Percentiles rank a stretch among this genome's conserved stretches.
Evolutionary conservation across 1,140 invertebrate genomes (phyloP).

Genomic region (Ctenoplectra terminalis): DNA sequence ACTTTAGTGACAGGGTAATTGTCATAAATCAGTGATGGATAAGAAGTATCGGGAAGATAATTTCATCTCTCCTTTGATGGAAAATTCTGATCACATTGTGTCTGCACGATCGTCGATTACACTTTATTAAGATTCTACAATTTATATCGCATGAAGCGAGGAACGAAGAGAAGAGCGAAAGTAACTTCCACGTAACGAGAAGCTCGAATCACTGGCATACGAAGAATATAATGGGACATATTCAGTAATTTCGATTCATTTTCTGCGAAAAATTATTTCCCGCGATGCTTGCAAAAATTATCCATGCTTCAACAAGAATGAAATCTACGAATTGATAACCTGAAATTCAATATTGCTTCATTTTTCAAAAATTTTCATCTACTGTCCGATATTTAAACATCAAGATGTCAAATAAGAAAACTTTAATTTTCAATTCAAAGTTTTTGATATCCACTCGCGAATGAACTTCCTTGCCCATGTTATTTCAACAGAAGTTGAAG

Average conservation of each 20-base stretch:
- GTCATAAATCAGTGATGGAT: neutral
- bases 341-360: neutral
- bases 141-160: neutral
- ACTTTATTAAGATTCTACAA: neutral
- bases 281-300: no score
- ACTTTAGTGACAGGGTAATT: neutral
- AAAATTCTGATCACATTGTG: neutral
- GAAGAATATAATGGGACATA: neutral
- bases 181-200: neutral
- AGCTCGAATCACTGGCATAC: neutral
- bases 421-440: neutral
- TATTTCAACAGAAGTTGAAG: neutral
- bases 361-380: no score
- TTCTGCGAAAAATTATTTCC: neutral
- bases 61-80: neutral
- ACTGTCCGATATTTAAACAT: no score
- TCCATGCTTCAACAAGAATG: neutral
- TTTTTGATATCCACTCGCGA: neutral
- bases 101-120: neutral
- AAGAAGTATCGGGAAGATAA: neutral
- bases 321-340: no score
- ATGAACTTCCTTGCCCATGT: neutral
- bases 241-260: neutral
- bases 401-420: neutral
- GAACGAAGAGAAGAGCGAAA: neutral